Evolutionary conservation across 2,888 invertebrate genomes (phyloP).

Genomic region (Ectemnius lituratus): DNA sequence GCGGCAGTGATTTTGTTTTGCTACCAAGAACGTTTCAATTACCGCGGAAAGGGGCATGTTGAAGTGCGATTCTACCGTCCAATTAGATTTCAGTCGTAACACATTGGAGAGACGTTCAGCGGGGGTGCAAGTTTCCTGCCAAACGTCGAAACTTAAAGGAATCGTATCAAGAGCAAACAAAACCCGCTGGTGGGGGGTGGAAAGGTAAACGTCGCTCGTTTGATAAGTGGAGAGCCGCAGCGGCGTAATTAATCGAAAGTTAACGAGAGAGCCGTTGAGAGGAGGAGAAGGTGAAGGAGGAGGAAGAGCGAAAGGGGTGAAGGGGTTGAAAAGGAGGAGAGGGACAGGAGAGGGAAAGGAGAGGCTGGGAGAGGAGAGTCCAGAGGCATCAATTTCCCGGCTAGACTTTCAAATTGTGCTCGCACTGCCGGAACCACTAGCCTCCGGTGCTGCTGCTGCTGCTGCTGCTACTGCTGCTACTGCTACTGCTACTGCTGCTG

Average conservation of each 20-base stretch:
- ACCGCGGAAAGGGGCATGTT: too few species aligned
- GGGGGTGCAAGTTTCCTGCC: too few species aligned
- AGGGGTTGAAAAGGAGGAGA: background rate
- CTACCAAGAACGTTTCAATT: too few species aligned
- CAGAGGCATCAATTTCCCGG: constrained; percentile 32
- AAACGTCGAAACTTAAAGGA: too few species aligned
- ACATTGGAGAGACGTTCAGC: too few species aligned
- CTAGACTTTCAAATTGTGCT: constrained; percentile 44
- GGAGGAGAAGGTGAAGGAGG: background rate
- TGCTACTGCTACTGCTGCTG: background rate
- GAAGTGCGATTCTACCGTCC: too few species aligned
- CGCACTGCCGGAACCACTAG: constrained; percentile 44
- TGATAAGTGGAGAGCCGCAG: background rate
- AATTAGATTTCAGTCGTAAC: too few species aligned
- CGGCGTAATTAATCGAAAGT: background rate
- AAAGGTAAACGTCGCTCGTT: background rate
- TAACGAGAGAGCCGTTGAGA: background rate
- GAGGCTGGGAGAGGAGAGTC: background rate
- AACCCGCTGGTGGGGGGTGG: too few species aligned
- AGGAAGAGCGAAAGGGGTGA: too few species aligned
- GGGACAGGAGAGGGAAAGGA: background rate
- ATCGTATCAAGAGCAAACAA: too few species aligned
- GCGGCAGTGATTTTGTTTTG: too few species aligned
- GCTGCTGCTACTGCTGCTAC: constrained; percentile 17
- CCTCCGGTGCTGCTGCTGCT: background rate